phyloP scores from a whole-genome alignment of 2,888 invertebrate genomes.

The Chrysodeixis includens region DNA sequence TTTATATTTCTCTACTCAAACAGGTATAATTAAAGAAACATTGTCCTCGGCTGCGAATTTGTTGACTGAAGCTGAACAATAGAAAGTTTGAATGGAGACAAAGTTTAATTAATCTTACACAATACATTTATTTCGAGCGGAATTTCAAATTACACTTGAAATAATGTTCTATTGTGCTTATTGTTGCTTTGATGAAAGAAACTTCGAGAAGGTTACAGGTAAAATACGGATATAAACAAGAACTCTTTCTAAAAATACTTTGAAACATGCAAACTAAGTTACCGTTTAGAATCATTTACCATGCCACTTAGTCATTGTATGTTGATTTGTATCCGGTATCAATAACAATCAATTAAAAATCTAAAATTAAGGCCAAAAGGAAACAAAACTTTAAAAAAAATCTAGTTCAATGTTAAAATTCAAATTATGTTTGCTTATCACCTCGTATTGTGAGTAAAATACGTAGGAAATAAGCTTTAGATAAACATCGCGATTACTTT shows the following conservation, averaged over 20 bases:
- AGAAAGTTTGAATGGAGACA: constrained; percentile 1
- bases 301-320: background rate
- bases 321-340: constrained; percentile 36
- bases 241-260: background rate
- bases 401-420: constrained; percentile 1
- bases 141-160: background rate
- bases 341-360: constrained; percentile 38
- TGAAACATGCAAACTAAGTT: constrained; percentile 2
- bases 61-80: constrained; percentile 4
- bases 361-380: background rate
- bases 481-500: constrained; percentile 19
- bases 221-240: background rate
- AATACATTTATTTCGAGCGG: background rate
- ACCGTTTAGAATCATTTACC: background rate
- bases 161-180: background rate
- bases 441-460: background rate
- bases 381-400: background rate
- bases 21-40: constrained; percentile 3
- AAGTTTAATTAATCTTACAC: constrained; percentile 4
- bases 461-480: background rate
- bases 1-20: background rate
- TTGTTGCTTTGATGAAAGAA: constrained; percentile 4
- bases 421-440: background rate
- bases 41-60: background rate
- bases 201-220: background rate